These are phyloP conservation scores for Rhinella marina DNA, from an alignment of 2,797 vertebrate species.

Conservation along the genomic window DNA sequence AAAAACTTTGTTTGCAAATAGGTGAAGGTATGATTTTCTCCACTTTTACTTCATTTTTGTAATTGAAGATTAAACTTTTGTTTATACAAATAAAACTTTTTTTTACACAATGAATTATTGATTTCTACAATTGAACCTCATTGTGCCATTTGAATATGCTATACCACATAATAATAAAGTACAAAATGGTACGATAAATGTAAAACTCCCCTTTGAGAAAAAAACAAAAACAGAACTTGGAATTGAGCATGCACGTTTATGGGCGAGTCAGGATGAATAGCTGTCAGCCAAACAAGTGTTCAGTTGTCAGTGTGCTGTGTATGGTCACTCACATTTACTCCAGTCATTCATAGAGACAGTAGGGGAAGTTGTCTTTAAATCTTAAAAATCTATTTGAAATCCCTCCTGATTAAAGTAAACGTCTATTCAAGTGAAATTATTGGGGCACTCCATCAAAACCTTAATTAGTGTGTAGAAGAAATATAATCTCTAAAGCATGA, in stretches of 20 bases:
- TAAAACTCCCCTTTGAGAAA: too few relatives aligned
- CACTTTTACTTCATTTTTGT: neutral
- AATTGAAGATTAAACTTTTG: neutral
- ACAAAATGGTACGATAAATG: too few relatives aligned
- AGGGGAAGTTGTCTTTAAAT: neutral
- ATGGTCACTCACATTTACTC: too few relatives aligned
- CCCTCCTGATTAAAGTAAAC: neutral
- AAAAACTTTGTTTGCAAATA: neutral
- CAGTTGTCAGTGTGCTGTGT: too few relatives aligned
- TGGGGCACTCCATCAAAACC: neutral
- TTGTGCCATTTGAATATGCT: neutral
- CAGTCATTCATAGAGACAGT: neutral
- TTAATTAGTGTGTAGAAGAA: conserved; percentile 25
- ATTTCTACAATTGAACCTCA: neutral
- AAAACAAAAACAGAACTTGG: too few relatives aligned
- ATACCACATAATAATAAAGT: neutral
- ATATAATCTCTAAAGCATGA: conserved; percentile 54
- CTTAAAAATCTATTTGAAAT: neutral
- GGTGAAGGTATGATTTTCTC: neutral
- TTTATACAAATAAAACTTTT: neutral
- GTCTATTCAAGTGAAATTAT: neutral
- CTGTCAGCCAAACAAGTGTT: too few relatives aligned
- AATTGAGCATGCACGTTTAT: too few relatives aligned
- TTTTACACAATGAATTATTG: neutral
- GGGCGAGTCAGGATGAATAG: too few relatives aligned